Conservation (phyloP, 2,797 vertebrate genomes). For the Ambastaia sidthimunki region DNA sequence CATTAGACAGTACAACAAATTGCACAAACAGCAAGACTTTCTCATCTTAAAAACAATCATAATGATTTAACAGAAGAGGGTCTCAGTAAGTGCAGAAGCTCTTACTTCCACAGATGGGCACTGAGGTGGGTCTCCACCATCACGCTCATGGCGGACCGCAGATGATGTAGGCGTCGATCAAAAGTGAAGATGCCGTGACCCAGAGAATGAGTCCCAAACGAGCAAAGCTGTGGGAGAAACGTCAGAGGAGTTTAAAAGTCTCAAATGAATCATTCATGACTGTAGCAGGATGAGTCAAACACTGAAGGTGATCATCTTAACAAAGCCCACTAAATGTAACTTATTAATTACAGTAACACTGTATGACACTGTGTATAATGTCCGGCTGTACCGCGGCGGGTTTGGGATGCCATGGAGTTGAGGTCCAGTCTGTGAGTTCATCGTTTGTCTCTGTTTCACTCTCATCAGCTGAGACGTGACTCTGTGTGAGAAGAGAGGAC, state of each 20-base stretch:
- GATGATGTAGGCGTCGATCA: conserved; percentile 87
- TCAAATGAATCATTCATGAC: no score
- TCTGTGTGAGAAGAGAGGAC: conserved; percentile 79
- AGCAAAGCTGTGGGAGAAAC: conserved; percentile 79
- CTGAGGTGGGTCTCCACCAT: conserved; percentile 92
- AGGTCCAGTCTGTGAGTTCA: conserved; percentile 77
- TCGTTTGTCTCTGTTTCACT: conserved; percentile 83
- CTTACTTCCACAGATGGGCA: conserved; percentile 90
- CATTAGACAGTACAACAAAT: no score
- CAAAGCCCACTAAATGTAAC: not conserved
- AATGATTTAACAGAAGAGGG: not conserved
- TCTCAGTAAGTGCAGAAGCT: conserved; percentile 12
- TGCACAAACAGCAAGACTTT: no score
- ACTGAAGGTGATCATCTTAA: not conserved
- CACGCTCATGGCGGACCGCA: conserved; percentile 88
- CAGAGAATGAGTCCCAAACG: conserved; percentile 86
- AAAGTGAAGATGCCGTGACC: conserved; percentile 90
- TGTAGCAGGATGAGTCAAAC: not conserved
- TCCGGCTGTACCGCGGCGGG: conserved; percentile 80
- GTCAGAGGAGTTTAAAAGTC: not conserved
- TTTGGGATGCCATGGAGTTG: conserved; percentile 80
- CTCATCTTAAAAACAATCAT: no score
- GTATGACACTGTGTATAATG: not conserved
- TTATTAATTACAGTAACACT: not conserved
- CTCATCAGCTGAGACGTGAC: conserved; percentile 86